A percentile compares a stretch with the other conserved stretches of the same genome.
Evolutionary conservation across 2,888 invertebrate species (phyloP).

Genomic region (Stenchaetothrips biformis): DNA sequence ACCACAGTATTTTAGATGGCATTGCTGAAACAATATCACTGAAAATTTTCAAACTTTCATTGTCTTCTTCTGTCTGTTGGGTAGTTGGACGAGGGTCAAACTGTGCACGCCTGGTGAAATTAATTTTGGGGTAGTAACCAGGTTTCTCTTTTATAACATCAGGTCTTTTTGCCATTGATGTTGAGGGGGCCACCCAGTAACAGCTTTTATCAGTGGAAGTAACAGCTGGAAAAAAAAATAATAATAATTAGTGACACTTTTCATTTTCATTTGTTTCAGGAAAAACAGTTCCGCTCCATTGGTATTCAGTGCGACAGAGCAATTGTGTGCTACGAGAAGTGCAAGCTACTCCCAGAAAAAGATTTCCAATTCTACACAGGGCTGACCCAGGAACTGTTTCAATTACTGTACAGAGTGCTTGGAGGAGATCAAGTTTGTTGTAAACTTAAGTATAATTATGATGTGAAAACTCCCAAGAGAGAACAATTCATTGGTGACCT

Average conservation of each 20-base stretch:
- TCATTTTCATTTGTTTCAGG: not conserved
- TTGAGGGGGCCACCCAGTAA: not conserved
- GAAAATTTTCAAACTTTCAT: not conserved
- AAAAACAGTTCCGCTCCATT: not conserved
- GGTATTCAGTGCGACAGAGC: not conserved
- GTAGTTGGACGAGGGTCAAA: not conserved
- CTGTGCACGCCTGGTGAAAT: not conserved
- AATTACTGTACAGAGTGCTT: not conserved
- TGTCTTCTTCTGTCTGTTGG: not conserved
- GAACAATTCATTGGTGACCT: not conserved
- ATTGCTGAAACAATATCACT: not conserved
- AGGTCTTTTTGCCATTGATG: not conserved
- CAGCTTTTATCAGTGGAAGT: not conserved
- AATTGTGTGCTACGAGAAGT: not conserved
- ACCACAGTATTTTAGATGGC: not conserved
- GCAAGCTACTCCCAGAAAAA: not conserved
- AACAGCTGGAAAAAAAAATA: not conserved
- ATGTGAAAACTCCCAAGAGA: not conserved
- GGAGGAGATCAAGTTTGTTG: not conserved
- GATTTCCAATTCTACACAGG: no score
- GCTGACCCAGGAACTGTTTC: not conserved
- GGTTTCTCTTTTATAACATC: no score
- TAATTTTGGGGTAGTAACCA: not conserved
- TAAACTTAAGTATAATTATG: not conserved
- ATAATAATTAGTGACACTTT: not conserved